Evolutionary conservation across 2,888 invertebrate species (phyloP), one percentile per base, ranked within the genome.

Genomic region (Mechanitis messenoides): DNA sequence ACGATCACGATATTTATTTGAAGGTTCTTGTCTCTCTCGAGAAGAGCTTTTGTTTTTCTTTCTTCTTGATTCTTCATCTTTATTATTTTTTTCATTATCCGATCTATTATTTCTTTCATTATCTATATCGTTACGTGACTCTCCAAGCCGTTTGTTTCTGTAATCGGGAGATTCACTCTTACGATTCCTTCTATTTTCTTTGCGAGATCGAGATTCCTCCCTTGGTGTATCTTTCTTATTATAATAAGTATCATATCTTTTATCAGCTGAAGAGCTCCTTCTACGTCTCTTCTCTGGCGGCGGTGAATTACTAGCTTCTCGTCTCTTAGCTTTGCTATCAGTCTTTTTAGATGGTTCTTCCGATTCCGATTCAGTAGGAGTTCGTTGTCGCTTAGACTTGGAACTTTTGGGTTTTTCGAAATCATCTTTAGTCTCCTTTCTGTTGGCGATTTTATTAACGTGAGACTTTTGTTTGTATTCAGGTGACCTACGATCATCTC

Each of bases 251-350:
- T 76, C 77, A 58, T 80, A 78, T 67, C 74, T 72, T 59, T 65
- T 75, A 4, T 82, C 81, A 1, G 74, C 73, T 0, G 86, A 82
- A 1, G 78, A 74, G 59, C 86, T 87, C 58, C 72, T 79, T 1
- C 82, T 79, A 2, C 84, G 76, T 65, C 78, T 78, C 66, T 86
- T 88, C 33, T 84, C 84, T 0, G 85, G 85, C 3, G 80, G 80
- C 0, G 87, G 84, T 0, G 88, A 86, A 0, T 69, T 59, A 64
- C 83, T 85, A 33, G 66, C 53, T 4, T 81, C 83, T 69, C 77
- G 75, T 56, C 65, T 79, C 65, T 77, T 83, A 54, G 74, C 79
- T 68, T 77, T 76, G 60, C 80, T 83, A 1, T 81, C 79, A 12
- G 64, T 59, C 66, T 70, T 74, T 47, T 72, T 74, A 2, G 74